These are phyloP conservation scores for Arctocebus calabarensis DNA, from an alignment of 2,797 vertebrate species.

Conservation along the genomic window DNA sequence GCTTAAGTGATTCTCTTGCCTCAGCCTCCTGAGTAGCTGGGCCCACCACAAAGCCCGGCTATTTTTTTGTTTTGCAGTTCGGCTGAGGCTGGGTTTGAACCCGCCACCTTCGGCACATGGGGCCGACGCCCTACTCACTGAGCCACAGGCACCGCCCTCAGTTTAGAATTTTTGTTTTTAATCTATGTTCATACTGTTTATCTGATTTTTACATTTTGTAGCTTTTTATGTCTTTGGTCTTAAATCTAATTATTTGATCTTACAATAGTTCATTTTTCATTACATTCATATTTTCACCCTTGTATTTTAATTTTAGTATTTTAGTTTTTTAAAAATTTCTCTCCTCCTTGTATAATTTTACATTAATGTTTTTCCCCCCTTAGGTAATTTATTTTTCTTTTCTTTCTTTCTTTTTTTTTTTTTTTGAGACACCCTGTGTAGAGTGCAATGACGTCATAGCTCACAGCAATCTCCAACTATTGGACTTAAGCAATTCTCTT, in stretches of 20 bases:
- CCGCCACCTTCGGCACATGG: no score
- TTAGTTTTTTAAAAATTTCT: background rate
- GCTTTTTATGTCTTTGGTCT: background rate
- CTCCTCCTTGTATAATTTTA: background rate
- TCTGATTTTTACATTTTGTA: conserved; percentile 4
- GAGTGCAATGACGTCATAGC: no score
- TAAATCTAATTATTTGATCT: background rate
- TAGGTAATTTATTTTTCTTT: conserved; percentile 15
- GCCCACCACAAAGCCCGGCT: no score
- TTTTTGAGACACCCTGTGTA: no score
- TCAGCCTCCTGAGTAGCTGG: no score
- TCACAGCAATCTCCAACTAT: no score
- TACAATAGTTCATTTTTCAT: background rate
- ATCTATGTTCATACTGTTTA: background rate
- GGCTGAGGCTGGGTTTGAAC: no score
- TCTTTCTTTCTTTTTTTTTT: background rate
- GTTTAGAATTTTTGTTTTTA: conserved; percentile 31
- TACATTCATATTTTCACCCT: background rate
- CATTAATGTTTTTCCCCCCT: background rate
- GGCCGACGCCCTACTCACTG: no score
- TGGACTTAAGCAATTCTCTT: no score
- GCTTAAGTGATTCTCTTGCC: no score
- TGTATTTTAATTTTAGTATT: background rate
- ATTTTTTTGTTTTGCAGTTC: no score
- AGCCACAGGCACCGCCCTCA: no score